phyloP scores from a whole-genome alignment of 2,797 vertebrate species.

The Coracias cyanogaster region DNA sequence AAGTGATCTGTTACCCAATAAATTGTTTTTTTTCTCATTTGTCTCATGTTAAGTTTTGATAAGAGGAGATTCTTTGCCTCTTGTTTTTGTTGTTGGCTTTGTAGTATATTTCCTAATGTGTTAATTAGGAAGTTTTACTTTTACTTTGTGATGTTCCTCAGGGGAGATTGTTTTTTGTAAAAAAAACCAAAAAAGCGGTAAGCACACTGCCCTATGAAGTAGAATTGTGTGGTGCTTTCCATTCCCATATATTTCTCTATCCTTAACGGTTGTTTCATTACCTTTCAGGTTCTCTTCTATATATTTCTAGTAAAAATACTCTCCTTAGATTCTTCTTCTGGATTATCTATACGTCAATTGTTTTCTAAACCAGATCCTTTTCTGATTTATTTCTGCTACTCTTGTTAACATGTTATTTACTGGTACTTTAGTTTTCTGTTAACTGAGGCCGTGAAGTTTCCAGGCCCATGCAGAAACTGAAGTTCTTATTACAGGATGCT shows the following conservation, averaged over 20 bases:
- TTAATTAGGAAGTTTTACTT: not conserved
- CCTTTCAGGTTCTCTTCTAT: not conserved
- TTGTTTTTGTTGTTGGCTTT: not conserved
- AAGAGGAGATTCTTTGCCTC: not conserved
- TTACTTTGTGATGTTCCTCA: not conserved
- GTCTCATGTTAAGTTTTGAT: not conserved
- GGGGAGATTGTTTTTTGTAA: not conserved
- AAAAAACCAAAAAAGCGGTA: not conserved
- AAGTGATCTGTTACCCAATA: not conserved
- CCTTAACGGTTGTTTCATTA: not conserved
- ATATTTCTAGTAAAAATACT: not conserved
- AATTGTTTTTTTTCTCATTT: not conserved
- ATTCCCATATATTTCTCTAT: not conserved
- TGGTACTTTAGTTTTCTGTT: not conserved
- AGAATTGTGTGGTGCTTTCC: not conserved
- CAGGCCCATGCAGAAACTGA: not conserved
- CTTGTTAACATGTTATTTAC: not conserved
- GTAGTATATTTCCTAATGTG: not conserved
- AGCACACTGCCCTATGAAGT: not conserved
- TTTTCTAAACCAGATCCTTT: not conserved
- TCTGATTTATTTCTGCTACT: not conserved
- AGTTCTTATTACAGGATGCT: not conserved
- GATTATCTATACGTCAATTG: not conserved
- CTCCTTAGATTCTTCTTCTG: not conserved
- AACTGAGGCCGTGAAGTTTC: not conserved